phyloP scores from a whole-genome alignment of 2,888 invertebrate species.

The Chrysodeixis includens region DNA sequence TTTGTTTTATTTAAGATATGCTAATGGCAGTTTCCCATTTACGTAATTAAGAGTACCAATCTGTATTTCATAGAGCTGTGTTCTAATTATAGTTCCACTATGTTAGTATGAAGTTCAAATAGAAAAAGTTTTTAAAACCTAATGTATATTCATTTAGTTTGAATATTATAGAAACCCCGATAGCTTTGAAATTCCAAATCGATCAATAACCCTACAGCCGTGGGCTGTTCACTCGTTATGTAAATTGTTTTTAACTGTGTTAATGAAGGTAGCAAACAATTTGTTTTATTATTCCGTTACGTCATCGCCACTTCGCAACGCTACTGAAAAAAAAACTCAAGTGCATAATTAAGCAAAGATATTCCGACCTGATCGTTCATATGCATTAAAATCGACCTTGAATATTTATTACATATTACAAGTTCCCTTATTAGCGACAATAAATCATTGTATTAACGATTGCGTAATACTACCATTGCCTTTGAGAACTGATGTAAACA shows the following conservation, averaged over 20 bases:
- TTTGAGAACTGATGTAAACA: slow-evolving; percentile 10
- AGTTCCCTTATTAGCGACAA: slow-evolving; percentile 20
- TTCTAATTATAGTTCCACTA: slow-evolving; percentile 11
- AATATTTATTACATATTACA: slow-evolving; percentile 30
- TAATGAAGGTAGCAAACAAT: slow-evolving; percentile 1
- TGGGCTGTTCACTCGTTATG: not conserved
- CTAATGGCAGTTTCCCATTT: slow-evolving; percentile 34
- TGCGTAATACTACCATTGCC: slow-evolving; percentile 9
- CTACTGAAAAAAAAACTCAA: not conserved
- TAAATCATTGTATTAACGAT: slow-evolving; percentile 32
- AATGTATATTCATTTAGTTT: too few species aligned
- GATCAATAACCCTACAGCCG: not conserved
- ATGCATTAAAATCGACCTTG: slow-evolving; percentile 29
- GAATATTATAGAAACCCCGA: too few species aligned
- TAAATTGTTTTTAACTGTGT: not conserved
- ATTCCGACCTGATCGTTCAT: not conserved
- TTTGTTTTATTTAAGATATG: slow-evolving; percentile 47
- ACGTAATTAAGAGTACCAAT: slow-evolving; percentile 21
- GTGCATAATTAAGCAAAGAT: not conserved
- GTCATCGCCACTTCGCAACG: not conserved
- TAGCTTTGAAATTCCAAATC: not conserved
- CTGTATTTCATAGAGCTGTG: slow-evolving; percentile 12
- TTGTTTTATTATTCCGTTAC: slow-evolving; percentile 4
- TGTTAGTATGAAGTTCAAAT: too few species aligned
- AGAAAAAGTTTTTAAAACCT: too few species aligned